These are phyloP conservation scores for Capreolus pygargus DNA, from an alignment of 2,113 vertebrate species.

Conservation along the genomic window DNA sequence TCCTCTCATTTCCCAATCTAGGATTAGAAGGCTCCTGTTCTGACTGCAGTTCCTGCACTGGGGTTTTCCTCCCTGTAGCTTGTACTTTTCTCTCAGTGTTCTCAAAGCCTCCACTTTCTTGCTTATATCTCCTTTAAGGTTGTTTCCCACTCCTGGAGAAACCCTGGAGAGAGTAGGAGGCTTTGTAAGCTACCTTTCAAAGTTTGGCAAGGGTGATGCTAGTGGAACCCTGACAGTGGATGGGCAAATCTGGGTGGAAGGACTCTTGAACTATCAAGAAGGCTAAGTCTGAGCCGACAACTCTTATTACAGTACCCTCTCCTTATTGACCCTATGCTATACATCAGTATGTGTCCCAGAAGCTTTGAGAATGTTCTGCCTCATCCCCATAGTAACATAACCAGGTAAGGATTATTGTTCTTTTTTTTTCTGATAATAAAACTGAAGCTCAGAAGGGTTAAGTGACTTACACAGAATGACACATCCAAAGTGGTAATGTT, in stretches of 20 bases:
- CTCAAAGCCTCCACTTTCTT: neutral
- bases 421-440: constrained; percentile 16
- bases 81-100: neutral
- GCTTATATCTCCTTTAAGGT: neutral
- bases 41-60: neutral
- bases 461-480: neutral
- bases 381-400: neutral
- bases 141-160: neutral
- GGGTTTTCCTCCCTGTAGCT: neutral
- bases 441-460: neutral
- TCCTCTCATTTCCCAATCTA: neutral
- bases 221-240: neutral
- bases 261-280: neutral
- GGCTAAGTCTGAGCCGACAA: neutral
- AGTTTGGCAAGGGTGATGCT: neutral
- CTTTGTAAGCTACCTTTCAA: constrained; percentile 19
- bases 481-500: neutral
- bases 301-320: neutral
- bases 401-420: neutral
- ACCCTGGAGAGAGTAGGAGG: neutral
- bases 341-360: neutral
- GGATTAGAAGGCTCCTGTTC: neutral
- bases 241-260: neutral
- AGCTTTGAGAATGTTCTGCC: constrained; percentile 18
- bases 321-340: constrained; percentile 10